Evolutionary conservation across 1,140 invertebrate genomes (phyloP).

Genomic region (Littorina saxatilis): DNA sequence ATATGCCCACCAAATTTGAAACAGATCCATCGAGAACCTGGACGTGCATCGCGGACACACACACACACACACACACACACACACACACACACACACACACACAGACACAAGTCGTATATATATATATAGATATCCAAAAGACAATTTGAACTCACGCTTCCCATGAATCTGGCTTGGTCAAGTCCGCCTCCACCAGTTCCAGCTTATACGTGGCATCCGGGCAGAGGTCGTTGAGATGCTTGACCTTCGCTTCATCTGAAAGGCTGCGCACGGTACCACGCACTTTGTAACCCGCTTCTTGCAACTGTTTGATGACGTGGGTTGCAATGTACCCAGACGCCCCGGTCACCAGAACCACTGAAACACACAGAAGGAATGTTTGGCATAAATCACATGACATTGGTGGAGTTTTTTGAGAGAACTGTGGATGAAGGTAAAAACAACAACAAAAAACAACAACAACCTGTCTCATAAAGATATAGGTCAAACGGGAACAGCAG

Average conservation of each 20-base stretch:
- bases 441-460: no score
- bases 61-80: no score
- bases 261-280: slow-evolving; percentile 78
- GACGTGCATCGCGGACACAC: no score
- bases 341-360: slow-evolving; percentile 80
- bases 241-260: slow-evolving; percentile 75
- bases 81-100: no score
- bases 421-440: background rate
- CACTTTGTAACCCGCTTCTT: slow-evolving; percentile 77
- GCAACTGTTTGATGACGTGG: slow-evolving; percentile 78
- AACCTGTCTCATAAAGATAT: no score
- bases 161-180: slow-evolving; percentile 72
- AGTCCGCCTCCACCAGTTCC: slow-evolving; percentile 75
- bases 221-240: slow-evolving; percentile 73
- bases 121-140: background rate
- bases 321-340: slow-evolving; percentile 79
- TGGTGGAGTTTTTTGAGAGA: background rate
- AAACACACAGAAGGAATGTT: slow-evolving; percentile 30
- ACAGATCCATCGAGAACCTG: no score
- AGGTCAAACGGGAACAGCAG: no score
- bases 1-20: no score
- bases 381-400: background rate
- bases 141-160: slow-evolving; percentile 59
- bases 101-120: no score
- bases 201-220: slow-evolving; percentile 76